These are phyloP conservation scores for Ellobius talpinus DNA, from an alignment of 2,113 vertebrate species.

Conservation along the genomic window DNA sequence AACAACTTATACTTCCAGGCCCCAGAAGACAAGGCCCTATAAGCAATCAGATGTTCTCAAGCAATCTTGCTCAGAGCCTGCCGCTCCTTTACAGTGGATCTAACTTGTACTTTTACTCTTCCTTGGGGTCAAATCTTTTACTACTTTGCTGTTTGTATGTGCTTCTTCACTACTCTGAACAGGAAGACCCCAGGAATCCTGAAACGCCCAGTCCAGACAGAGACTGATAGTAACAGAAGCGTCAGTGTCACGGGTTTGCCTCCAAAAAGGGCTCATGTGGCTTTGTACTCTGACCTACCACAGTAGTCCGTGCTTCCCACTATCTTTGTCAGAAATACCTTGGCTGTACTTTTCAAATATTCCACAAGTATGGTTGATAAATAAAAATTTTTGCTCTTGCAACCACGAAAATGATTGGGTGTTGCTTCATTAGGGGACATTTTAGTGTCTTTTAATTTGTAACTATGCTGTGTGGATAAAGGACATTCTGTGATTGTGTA, in stretches of 20 bases:
- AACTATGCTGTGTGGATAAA: too few relatives aligned
- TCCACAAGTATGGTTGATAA: not conserved
- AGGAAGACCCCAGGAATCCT: too few relatives aligned
- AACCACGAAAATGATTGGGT: not conserved
- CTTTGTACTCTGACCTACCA: not conserved
- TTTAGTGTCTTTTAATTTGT: not conserved
- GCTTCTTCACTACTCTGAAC: not conserved
- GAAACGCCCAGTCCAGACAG: not conserved
- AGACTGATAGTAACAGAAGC: not conserved
- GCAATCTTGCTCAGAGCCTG: not conserved
- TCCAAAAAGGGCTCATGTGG: not conserved
- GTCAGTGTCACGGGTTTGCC: not conserved
- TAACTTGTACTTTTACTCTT: not conserved
- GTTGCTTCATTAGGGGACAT: not conserved
- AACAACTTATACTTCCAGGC: too few relatives aligned
- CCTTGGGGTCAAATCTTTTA: too few relatives aligned
- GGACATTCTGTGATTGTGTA: too few relatives aligned
- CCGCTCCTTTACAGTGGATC: not conserved
- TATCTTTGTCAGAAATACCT: not conserved
- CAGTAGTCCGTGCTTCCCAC: too few relatives aligned
- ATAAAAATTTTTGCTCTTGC: not conserved
- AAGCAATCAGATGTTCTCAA: not conserved
- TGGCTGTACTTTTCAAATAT: not conserved
- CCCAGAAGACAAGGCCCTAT: too few relatives aligned
- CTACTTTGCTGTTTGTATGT: not conserved